Percentiles rank a stretch among this genome's conserved stretches.
These are phyloP conservation scores for Heliothis peltigera DNA, from an alignment of 2,888 invertebrate genomes.

Conservation along the genomic window DNA sequence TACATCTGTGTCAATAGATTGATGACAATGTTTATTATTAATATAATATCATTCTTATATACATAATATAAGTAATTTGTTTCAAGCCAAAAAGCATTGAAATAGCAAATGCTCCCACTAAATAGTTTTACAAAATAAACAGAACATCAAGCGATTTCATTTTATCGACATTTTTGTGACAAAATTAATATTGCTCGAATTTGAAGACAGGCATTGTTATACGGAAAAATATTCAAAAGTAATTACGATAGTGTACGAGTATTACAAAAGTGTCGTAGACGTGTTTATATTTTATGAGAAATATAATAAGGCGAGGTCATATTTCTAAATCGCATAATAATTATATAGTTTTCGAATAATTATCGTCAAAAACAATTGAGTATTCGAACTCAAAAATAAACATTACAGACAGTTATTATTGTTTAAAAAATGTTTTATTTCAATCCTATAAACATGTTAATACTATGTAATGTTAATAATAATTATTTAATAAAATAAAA, in stretches of 20 bases:
- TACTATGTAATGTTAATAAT: neutral
- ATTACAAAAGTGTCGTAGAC: constrained; percentile 48
- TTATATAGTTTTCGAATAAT: constrained; percentile 25
- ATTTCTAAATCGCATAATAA: constrained; percentile 34
- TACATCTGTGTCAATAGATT: constrained; percentile 52
- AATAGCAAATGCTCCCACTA: constrained; percentile 59
- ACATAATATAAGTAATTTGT: constrained; percentile 62
- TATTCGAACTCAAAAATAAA: constrained; percentile 19
- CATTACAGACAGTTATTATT: constrained; percentile 10
- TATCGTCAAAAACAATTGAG: constrained; percentile 1
- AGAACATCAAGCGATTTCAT: constrained; percentile 46
- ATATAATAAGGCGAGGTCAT: constrained; percentile 57
- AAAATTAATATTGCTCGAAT: constrained; percentile 38
- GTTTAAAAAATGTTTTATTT: too few species aligned
- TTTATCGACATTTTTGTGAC: constrained; percentile 25
- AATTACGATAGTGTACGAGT: constrained; percentile 45
- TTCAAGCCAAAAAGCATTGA: constrained; percentile 73
- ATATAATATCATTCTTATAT: constrained; percentile 58
- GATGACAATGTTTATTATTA: constrained; percentile 52
- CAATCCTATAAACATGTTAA: too few species aligned
- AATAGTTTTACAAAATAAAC: constrained; percentile 60
- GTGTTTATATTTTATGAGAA: constrained; percentile 50
- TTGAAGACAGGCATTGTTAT: constrained; percentile 47
- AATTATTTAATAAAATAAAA: constrained; percentile 7
- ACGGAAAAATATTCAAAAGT: constrained; percentile 50